Conservation (phyloP, 2,888 invertebrate species). For the Drosophila nigricruria region DNA sequence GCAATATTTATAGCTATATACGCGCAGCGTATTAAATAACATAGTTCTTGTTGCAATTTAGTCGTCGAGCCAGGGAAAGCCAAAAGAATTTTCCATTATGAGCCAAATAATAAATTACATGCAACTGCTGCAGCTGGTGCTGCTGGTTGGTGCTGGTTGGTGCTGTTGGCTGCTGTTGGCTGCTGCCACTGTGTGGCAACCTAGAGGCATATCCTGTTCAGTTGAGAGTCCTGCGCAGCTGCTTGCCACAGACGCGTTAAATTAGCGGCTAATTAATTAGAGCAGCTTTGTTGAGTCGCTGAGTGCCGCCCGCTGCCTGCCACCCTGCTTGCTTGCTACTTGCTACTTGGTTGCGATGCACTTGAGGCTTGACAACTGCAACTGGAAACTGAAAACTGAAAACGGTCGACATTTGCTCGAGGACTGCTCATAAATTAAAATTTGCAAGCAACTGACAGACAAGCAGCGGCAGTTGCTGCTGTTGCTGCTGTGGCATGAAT, state of each 20-base stretch:
- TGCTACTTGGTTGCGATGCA: not conserved
- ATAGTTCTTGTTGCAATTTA: conserved; percentile 1
- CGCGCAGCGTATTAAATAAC: conserved; percentile 9
- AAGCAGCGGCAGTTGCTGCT: not conserved
- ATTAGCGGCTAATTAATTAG: conserved; percentile 79
- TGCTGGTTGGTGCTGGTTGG: not conserved
- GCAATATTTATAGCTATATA: not conserved
- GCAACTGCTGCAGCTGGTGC: conserved; percentile 12
- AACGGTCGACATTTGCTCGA: conserved; percentile 41
- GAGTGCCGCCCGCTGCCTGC: conserved; percentile 19
- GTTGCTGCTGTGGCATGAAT: conserved; percentile 6
- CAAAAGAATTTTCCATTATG: conserved; percentile 16
- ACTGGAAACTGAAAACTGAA: conserved; percentile 4
- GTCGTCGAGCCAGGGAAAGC: conserved; percentile 4
- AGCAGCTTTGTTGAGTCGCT: conserved; percentile 37
- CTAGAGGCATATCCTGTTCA: conserved; percentile 53
- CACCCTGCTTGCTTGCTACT: conserved; percentile 3
- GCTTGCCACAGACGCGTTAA: conserved; percentile 66
- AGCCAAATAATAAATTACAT: conserved; percentile 33
- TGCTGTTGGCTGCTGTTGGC: too few relatives aligned
- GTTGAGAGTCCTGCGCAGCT: conserved; percentile 41
- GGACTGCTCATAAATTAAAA: conserved; percentile 54
- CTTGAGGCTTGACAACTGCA: conserved; percentile 24
- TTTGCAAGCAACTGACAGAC: conserved; percentile 38
- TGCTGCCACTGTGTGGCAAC: not conserved